Base-by-base conservation (phyloP, 1,140 invertebrate species). In the Eufriesea mexicana region DNA sequence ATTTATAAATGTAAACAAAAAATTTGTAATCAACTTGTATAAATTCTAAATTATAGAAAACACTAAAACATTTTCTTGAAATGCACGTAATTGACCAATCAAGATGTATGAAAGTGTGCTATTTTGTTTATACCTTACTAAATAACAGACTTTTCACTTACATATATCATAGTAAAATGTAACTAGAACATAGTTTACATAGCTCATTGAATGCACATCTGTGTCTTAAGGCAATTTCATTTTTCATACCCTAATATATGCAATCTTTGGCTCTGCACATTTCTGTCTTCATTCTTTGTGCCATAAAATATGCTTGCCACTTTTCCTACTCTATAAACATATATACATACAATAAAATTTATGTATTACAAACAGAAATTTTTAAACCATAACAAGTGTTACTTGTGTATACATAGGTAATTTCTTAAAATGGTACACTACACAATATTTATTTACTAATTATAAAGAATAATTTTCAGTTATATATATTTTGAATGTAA, bases 191-290 rank as follows among this genome's bases (percentile, higher is more conserved):
- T 78, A 83, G 67, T 83, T 83, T 57, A 74, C 59, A 25, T 79
- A 88, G 78, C 55, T 70, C 70, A 42, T 66, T 78, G 71, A 85
- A 86, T 75, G 75, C 77, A 78, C 54, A 82, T 78, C 81, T 82
- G 84, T 84, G 57, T 91, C 70, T 86, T 90, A 91, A 90, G 89
- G 90, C 88, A 91, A 87, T 91, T 85, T 75, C 84, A 72, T 83
- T 88, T 79, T 64, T 28, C 70, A 66, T 86, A 82, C 76, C 25
- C 59, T 54, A 68, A 79, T 79, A 18, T 79, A 62, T 72, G 54
- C 70, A 77, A 59, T 28, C 18, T 18, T n/a, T 83, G 59, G 23
- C 55, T 72, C 67, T 78, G 51, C 47, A 83, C 16, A 75, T 78
- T 74, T 61, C 49, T 68, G 5, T 28, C 61, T 42, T 73, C 66